Base-by-base conservation (phyloP, 2,113 vertebrate genomes). In the Xerus inauris region DNA sequence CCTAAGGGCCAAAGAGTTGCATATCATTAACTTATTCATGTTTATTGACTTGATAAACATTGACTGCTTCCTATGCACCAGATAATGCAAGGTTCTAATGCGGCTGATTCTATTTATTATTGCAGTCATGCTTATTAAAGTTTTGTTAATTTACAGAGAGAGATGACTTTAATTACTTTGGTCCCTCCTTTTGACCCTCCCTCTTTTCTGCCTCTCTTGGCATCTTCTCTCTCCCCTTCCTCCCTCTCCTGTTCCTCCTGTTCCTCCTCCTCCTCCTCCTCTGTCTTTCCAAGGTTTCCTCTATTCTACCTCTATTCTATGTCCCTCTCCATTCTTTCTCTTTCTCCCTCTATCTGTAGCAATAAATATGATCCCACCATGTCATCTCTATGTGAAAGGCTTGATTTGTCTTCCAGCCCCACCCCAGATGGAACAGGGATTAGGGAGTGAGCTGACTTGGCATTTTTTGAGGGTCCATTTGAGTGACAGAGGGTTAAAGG, bases 221-320 rank as follows among this genome's bases (percentile, higher is more conserved):
- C 8, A 35, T 17, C 22, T 24, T n/a, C 8, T 1, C 11, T 32
- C 30, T 13, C 4, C 22, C n/a, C 12, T 28, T 24, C 28, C 24
- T 47, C 24, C 28, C 59, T 40, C 30, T 22, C 14, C 9, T 26
- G 4, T 17, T 9, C 13, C n/a, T n/a, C n/a, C n/a, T n/a, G n/a
- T n/a, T 35, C 35, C 54, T 35, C n/a, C 24, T 65, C 8, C 19
- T 28, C 20, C 16, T 45, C 28, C 14, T 4, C 17, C 16, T 20
- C 5, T 42, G 8, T 2, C 38, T 32, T 3, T 24, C 24, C 9
- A 62, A 6, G 59, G 26, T 20, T 19, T 9, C 9, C 54, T 14
- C 2, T 1, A 28, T 13, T 8, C 12, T 64, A 7, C n/a, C n/a
- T n/a, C n/a, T n/a, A n/a, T n/a, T 3, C 4, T 45, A 24, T 0